Evolutionary conservation across 2,113 vertebrate genomes (phyloP).

Genomic region (Phodopus roborovskii): DNA sequence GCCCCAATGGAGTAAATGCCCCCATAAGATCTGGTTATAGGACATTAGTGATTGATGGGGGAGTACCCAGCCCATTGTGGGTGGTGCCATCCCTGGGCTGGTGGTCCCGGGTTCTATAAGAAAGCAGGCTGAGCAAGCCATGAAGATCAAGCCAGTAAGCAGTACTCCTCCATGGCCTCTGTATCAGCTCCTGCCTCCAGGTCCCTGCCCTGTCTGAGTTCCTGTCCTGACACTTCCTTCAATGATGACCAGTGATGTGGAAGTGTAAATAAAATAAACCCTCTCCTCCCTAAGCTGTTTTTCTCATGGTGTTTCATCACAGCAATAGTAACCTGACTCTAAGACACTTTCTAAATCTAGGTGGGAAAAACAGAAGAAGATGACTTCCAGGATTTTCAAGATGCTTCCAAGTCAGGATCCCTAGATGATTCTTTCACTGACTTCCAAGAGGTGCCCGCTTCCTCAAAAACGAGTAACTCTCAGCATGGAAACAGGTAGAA

Average conservation of each 20-base stretch:
- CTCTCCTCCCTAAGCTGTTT: background rate
- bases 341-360: slow-evolving; percentile 81
- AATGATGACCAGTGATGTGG: background rate
- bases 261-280: background rate
- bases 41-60: background rate
- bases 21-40: background rate
- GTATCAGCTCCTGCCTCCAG: background rate
- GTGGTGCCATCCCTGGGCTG: background rate
- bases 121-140: background rate
- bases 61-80: background rate
- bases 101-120: background rate
- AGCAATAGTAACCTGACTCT: background rate
- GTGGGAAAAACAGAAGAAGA: slow-evolving; percentile 94
- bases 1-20: background rate
- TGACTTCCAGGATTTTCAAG: slow-evolving; percentile 99
- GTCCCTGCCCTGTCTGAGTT: background rate
- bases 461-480: slow-evolving; percentile 84
- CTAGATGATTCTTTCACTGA: slow-evolving; percentile 93
- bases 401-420: slow-evolving; percentile 94
- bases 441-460: slow-evolving; percentile 91
- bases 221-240: background rate
- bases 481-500: slow-evolving; percentile 93
- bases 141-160: background rate
- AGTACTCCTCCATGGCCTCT: background rate
- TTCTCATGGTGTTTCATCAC: background rate